Evolutionary conservation across 2,113 vertebrate species (phyloP), one percentile per base, ranked within the genome.

Genomic region (Scophthalmus maximus): DNA sequence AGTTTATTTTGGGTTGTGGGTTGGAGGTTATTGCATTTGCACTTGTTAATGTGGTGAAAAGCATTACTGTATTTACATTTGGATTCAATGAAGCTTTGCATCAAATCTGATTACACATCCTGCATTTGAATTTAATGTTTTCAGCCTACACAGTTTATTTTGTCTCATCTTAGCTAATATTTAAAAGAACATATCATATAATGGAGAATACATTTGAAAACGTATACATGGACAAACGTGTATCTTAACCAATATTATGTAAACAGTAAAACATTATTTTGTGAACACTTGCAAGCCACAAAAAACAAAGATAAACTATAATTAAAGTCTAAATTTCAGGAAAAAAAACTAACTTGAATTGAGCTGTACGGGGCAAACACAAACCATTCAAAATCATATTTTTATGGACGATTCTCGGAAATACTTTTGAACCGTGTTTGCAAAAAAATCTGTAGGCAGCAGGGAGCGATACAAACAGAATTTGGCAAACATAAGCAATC

Each of bases 401-500:
- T 73, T 58, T 38, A 58, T 55, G 61, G 66, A 64, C 15, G 26
- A n/a, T 50, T 68, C 58, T 83, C 51, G 68, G 50, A 80, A 79
- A 46, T 17, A 26, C 29, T 58, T 56, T 60, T 61, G 65, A 23
- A 58, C 14, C 15, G 3, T 26, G 29, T 58, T 36, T 61, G 47
- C 9, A n/a, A 15, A 70, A 56, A 57, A 75, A 18, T 26, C n/a
- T 20, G 30, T 17, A 65, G 30, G 51, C 18, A 63, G 50, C 18
- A 60, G 44, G 22, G 20, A 62, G 27, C 70, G 40, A 50, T 59
- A 32, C 57, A 59, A 62, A 76, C 30, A 61, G 20, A 53, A 60
- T 11, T 68, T 78, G 81, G 62, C 74, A 83, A 77, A 84, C 46
- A 51, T 51, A 25, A 36, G 32, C 55, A 76, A 59, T 81, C 77